phyloP scores from a whole-genome alignment of 1,140 invertebrate species.

The Achroia grisella region DNA sequence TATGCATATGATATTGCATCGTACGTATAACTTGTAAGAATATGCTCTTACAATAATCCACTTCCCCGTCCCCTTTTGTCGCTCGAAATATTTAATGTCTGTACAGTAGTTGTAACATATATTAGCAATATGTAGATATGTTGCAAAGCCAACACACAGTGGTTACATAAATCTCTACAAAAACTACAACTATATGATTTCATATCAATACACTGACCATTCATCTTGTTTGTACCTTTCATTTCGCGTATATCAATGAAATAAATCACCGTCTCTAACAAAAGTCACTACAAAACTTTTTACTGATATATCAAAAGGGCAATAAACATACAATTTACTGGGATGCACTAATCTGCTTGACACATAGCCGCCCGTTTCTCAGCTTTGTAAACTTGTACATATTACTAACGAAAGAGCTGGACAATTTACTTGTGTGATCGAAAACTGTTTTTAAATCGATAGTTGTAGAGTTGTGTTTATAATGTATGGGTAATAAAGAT shows the following conservation, averaged over 20 bases:
- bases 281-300: conserved; percentile 30
- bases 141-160: too few species aligned
- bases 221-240: conserved; percentile 35
- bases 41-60: too few species aligned
- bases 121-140: too few species aligned
- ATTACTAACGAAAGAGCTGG: conserved; percentile 34
- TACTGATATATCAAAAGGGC: conserved; percentile 28
- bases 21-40: too few species aligned
- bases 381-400: conserved; percentile 33
- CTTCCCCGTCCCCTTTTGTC: too few species aligned
- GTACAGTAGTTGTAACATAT: too few species aligned
- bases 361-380: conserved; percentile 39
- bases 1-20: too few species aligned
- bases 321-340: conserved; percentile 52
- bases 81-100: too few species aligned
- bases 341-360: conserved; percentile 48
- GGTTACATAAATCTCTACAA: conserved; percentile 1
- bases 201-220: conserved; percentile 8
- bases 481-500: conserved; percentile 34
- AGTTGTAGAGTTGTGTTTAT: conserved; percentile 37
- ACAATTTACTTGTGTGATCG: conserved; percentile 14
- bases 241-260: conserved; percentile 29
- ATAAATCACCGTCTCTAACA: conserved; percentile 32
- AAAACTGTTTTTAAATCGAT: conserved; percentile 30
- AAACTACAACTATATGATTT: conserved; percentile 1